Conservation (phyloP, 2,888 invertebrate genomes). For the Phalangium opilio region DNA sequence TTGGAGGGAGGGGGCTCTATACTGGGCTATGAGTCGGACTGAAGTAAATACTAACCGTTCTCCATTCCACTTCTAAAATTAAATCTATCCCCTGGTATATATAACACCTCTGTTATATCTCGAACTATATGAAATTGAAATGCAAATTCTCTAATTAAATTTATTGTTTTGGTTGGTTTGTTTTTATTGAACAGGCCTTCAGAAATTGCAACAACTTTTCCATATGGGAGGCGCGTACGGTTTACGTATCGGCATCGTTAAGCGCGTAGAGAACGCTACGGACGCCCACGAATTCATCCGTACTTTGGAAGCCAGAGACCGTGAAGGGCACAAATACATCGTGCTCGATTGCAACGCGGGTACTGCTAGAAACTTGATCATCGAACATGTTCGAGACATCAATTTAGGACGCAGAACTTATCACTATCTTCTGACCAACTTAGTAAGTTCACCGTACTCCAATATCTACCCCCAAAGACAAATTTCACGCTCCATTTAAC, state of each 20-base stretch:
- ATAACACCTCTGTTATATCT: too few species aligned
- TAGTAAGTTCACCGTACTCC: slow-evolving; percentile 34
- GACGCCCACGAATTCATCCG: slow-evolving; percentile 76
- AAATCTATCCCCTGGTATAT: too few species aligned
- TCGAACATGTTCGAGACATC: slow-evolving; percentile 73
- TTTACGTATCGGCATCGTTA: slow-evolving; percentile 55
- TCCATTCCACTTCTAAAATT: too few species aligned
- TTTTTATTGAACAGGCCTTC: too few species aligned
- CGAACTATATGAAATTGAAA: too few species aligned
- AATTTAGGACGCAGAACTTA: slow-evolving; percentile 74
- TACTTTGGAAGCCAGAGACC: slow-evolving; percentile 47
- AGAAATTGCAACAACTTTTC: slow-evolving; percentile 81
- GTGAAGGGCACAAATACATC: slow-evolving; percentile 13
- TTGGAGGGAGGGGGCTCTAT: too few species aligned
- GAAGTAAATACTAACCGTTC: too few species aligned
- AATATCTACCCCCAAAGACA: too few species aligned
- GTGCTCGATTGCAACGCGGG: slow-evolving; percentile 68
- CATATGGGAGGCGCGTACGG: slow-evolving; percentile 72
- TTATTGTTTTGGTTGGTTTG: too few species aligned
- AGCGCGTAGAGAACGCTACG: slow-evolving; percentile 67
- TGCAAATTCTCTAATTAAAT: too few species aligned
- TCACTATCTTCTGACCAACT: slow-evolving; percentile 76
- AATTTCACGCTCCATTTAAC: too few species aligned
- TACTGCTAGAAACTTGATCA: slow-evolving; percentile 76
- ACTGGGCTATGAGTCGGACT: too few species aligned